Conservation (phyloP, 2,888 invertebrate genomes). For the Metellina segmentata region DNA sequence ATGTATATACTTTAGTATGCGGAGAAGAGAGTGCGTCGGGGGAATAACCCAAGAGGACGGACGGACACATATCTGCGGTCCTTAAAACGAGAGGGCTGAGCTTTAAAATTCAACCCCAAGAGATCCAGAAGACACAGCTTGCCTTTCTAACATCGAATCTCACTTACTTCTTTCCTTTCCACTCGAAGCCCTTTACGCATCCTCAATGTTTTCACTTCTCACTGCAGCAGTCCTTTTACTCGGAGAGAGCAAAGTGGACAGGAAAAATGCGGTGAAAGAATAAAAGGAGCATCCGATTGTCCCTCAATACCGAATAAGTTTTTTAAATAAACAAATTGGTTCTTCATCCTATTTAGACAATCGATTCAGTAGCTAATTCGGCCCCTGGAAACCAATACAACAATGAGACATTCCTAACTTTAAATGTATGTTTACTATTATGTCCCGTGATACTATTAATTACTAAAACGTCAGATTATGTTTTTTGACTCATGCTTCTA, state of each 20-base stretch:
- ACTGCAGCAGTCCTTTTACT: neutral
- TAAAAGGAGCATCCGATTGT: neutral
- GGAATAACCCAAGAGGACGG: conserved; percentile 55
- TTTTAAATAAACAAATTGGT: no score
- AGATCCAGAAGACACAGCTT: conserved; percentile 48
- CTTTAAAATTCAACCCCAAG: conserved; percentile 58
- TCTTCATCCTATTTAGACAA: no score
- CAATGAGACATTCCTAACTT: no score
- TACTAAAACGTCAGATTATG: no score
- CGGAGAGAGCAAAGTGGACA: neutral
- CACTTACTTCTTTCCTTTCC: conserved; percentile 63
- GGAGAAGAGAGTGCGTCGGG: conserved; percentile 23
- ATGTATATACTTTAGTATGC: conserved; percentile 67
- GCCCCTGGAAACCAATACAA: no score
- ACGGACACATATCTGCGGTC: conserved; percentile 68
- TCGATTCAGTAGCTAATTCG: no score
- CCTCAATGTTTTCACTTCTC: conserved; percentile 31
- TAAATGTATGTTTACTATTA: no score
- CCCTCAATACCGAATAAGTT: no score
- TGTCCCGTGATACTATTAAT: no score
- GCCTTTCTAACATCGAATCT: conserved; percentile 63
- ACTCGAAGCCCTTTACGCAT: conserved; percentile 5
- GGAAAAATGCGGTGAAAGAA: neutral
- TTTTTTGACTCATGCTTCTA: no score
- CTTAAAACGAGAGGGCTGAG: conserved; percentile 38